phyloP scores from a whole-genome alignment of 2,888 invertebrate species.

The Epistrophe eligans region DNA sequence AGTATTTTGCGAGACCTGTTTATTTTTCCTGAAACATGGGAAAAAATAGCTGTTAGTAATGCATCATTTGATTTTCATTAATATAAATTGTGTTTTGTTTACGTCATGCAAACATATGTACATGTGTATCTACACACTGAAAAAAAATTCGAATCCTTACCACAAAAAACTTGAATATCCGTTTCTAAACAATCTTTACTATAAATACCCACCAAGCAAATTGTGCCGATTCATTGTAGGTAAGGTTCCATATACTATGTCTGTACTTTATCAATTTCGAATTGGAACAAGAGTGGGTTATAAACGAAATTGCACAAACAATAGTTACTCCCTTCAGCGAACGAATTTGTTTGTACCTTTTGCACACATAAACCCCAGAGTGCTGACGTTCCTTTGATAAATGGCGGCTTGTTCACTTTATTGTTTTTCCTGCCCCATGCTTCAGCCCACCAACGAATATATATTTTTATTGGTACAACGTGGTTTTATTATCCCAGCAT shows the following conservation, averaged over 20 bases:
- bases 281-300: neutral
- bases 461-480: constrained; percentile 36
- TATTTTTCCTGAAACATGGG: too few species aligned
- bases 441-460: constrained; percentile 19
- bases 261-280: constrained; percentile 29
- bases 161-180: too few species aligned
- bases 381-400: constrained; percentile 61
- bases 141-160: neutral
- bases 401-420: constrained; percentile 46
- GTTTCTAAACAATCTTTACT: neutral
- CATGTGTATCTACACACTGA: too few species aligned
- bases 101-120: neutral
- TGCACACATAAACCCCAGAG: constrained; percentile 24
- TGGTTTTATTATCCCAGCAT: constrained; percentile 49
- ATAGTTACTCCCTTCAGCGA: constrained; percentile 13
- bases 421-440: constrained; percentile 52
- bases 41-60: too few species aligned
- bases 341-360: constrained; percentile 5
- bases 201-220: neutral
- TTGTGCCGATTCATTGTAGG: neutral
- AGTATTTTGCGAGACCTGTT: too few species aligned
- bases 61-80: too few species aligned
- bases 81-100: neutral
- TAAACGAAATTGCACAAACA: constrained; percentile 25
- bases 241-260: neutral